Conservation (phyloP, 2,888 invertebrate species). For the Thera britannica region DNA sequence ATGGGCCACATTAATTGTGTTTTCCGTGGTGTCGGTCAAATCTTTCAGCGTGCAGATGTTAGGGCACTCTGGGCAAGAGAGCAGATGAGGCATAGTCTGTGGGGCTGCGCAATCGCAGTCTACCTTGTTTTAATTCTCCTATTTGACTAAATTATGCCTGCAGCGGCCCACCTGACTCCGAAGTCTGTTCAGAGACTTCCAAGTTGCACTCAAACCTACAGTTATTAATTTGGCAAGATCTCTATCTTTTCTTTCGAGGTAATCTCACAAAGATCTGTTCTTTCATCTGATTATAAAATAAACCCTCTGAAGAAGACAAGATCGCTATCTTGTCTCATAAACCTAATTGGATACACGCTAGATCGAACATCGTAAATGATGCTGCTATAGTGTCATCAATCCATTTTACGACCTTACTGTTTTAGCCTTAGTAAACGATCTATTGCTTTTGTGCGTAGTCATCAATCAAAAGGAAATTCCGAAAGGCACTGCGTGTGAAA, state of each 20-base stretch:
- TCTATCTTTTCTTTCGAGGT: conserved; percentile 3
- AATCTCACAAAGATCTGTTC: conserved; percentile 1
- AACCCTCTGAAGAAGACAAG: conserved; percentile 1
- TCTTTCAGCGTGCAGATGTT: too few species aligned
- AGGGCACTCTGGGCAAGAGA: too few species aligned
- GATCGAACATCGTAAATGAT: background rate
- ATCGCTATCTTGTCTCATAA: conserved; percentile 10
- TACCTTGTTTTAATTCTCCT: background rate
- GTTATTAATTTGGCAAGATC: conserved; percentile 13
- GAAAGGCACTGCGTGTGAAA: conserved; percentile 14
- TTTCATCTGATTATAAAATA: conserved; percentile 7
- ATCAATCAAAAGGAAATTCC: conserved; percentile 33
- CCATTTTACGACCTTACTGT: conserved; percentile 19
- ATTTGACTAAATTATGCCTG: background rate
- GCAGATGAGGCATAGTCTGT: too few species aligned
- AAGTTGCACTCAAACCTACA: background rate
- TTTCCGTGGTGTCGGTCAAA: too few species aligned
- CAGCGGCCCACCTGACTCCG: too few species aligned
- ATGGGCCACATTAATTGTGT: too few species aligned
- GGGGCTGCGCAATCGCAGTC: too few species aligned
- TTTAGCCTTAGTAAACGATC: conserved; percentile 3
- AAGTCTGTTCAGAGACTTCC: too few species aligned
- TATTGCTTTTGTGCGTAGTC: conserved; percentile 17
- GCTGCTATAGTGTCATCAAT: conserved; percentile 8
- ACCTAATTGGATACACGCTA: background rate